Evolutionary conservation across 2,113 vertebrate genomes (phyloP), one percentile per base, ranked within the genome.

Genomic region (Ictalurus furcatus): DNA sequence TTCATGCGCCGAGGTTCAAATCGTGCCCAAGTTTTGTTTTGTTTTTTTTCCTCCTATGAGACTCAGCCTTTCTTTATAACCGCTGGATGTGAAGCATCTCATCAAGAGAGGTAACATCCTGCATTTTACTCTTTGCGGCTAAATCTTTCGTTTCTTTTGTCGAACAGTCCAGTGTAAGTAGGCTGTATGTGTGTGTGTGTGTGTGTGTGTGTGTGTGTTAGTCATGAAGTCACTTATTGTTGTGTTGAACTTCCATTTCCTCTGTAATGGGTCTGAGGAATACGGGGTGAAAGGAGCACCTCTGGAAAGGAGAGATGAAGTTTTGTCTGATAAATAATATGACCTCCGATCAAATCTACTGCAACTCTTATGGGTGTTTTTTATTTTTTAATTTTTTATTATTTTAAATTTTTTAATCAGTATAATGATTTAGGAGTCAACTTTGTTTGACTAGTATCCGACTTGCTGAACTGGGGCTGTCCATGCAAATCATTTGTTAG

Each of bases 11-110:
- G 96, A 93, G 95, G 92, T 95, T 93, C 95, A 95, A 93, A 95
- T 95, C 96, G 94, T 95, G 94, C 94, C 94, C 94, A 96, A 96
- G 95, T 96, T 96, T 96, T 96, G 95, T 95, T 95, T 95, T 96
- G 95, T 95, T 94, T 93, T 92, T 95, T 95, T 96, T 92, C 96
- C 93, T 92, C 92, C 92, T 87, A 91, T 94, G 91, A 94, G 93
- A 93, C 89, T 93, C 93, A 89, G 93, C 93, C 92, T 94, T 95
- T 95, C 95, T 95, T 94, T 94, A 86, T 87, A 92, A 93, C 94
- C 93, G 91, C 94, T 95, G 95, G 96, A 96, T 96, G 95, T 93
- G 93, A 94, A 91, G 94, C 94, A 92, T 92, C 93, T 93, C 92
- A 92, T 92, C 93, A 94, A 92, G 91, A 93, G 94, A 96, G 95